These are phyloP conservation scores for Eunapius fragilis DNA, from an alignment of 37 sponge, comb jelly and placozoan genomes.

Conservation along the genomic window DNA sequence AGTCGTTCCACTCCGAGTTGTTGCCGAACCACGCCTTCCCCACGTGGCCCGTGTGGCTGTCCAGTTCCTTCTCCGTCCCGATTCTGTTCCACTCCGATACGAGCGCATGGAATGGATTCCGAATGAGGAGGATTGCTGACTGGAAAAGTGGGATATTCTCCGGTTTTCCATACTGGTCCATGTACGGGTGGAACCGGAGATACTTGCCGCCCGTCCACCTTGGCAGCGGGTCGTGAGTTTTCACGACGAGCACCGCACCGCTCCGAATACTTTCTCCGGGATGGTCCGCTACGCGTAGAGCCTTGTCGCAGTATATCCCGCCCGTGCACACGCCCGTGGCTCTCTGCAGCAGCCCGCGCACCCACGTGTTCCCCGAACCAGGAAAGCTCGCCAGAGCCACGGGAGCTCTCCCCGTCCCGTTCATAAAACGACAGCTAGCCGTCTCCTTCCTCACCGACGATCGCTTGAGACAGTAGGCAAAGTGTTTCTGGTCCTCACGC, in stretches of 20 bases:
- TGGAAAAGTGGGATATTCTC: constrained; percentile 26
- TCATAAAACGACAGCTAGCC: constrained; percentile 28
- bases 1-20: constrained; percentile 26
- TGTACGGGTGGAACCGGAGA: constrained; percentile 8
- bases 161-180: constrained; percentile 10
- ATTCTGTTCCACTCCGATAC: constrained; percentile 39
- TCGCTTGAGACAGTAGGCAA: constrained; percentile 13
- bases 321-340: constrained; percentile 75
- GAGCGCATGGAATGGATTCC: constrained; percentile 45
- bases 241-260: constrained; percentile 51
- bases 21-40: constrained; percentile 38
- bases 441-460: neutral
- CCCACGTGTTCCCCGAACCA: constrained; percentile 72
- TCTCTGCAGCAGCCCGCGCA: constrained; percentile 42
- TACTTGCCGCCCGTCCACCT: constrained; percentile 41
- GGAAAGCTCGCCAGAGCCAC: constrained; percentile 59
- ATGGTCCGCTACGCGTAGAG: constrained; percentile 12
- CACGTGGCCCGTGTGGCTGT: constrained; percentile 3
- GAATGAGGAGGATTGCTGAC: constrained; percentile 29
- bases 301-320: constrained; percentile 43
- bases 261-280: constrained; percentile 54
- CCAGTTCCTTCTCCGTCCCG: neutral
- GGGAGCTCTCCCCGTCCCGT: constrained; percentile 25
- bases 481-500: neutral
- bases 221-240: constrained; percentile 46